A percentile compares a stretch with the other conserved stretches of the same genome.
These are phyloP conservation scores for Caranx melampygus DNA, from an alignment of 2,113 vertebrate species.

Conservation along the genomic window DNA sequence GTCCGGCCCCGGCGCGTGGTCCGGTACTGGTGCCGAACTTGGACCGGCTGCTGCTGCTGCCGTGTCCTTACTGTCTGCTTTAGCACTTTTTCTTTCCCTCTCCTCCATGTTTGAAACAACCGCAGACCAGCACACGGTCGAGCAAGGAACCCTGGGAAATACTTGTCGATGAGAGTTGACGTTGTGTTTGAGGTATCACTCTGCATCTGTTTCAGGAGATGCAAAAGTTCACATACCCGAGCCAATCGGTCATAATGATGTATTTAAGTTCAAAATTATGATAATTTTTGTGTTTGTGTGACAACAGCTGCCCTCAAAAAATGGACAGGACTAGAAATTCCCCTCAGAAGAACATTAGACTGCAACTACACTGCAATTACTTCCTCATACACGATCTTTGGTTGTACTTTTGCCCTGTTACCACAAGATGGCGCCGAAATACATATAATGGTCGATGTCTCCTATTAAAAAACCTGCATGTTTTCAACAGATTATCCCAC, in stretches of 20 bases:
- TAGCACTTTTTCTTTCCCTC: conserved; percentile 52
- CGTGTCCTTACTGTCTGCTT: conserved; percentile 23
- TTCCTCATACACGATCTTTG: conserved; percentile 17
- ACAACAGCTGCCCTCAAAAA: neutral
- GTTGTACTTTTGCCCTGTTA: neutral
- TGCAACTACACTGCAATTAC: neutral
- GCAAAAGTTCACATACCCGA: neutral
- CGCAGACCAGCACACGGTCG: conserved; percentile 48
- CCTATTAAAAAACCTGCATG: neutral
- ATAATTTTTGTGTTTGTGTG: neutral
- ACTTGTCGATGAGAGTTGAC: fast-evolving
- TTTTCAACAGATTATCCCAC: neutral
- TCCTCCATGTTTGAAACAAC: conserved; percentile 88
- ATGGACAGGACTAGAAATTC: fast-evolving
- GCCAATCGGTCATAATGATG: too few relatives aligned
- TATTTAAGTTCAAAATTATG: fast-evolving
- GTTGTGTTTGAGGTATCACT: conserved; percentile 22
- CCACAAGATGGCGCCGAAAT: conserved; percentile 45
- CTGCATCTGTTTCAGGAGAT: neutral
- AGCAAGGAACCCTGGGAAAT: conserved; percentile 71
- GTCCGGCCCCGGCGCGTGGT: neutral
- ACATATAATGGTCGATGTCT: neutral
- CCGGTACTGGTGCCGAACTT: fast-evolving
- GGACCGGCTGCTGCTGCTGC: neutral
- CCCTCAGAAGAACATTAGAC: fast-evolving